These are phyloP conservation scores for Hippocampus zosterae DNA, from an alignment of 2,113 vertebrate species.

Conservation along the genomic window DNA sequence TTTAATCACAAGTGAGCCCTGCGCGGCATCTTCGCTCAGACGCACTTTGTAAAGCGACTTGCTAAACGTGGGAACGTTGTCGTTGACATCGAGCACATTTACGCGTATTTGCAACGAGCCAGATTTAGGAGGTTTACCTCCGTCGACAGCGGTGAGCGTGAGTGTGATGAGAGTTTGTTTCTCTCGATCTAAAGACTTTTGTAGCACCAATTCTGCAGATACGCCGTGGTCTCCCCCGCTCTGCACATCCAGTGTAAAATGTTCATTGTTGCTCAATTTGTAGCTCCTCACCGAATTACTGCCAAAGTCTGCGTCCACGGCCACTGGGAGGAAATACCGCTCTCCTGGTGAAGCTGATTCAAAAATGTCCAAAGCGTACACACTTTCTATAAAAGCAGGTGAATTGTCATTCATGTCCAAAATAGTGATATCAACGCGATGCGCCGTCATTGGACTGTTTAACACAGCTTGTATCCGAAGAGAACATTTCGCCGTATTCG, in stretches of 20 bases:
- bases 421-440: slow-evolving; percentile 54
- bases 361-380: slow-evolving; percentile 23
- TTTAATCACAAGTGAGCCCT: slow-evolving; percentile 33
- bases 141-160: slow-evolving; percentile 47
- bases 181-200: slow-evolving; percentile 58
- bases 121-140: slow-evolving; percentile 46
- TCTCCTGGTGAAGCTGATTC: slow-evolving; percentile 30
- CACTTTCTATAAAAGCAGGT: slow-evolving; percentile 39
- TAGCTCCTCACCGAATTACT: slow-evolving; percentile 27
- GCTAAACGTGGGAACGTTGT: slow-evolving; percentile 57
- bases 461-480: slow-evolving; percentile 57
- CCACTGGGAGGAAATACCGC: slow-evolving; percentile 33
- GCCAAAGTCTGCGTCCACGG: slow-evolving; percentile 35
- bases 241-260: slow-evolving; percentile 35
- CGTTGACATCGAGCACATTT: slow-evolving; percentile 60
- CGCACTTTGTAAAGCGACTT: slow-evolving; percentile 57
- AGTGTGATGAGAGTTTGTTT: slow-evolving; percentile 44
- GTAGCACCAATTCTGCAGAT: slow-evolving; percentile 40
- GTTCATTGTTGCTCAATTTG: slow-evolving; percentile 28
- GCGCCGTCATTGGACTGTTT: slow-evolving; percentile 52
- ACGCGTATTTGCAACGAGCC: slow-evolving; percentile 45
- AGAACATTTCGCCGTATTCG: slow-evolving; percentile 35
- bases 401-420: slow-evolving; percentile 66
- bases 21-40: slow-evolving; percentile 45
- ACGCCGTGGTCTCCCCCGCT: slow-evolving; percentile 26